Evolutionary conservation across 1,140 invertebrate genomes (phyloP).

Genomic region (Myzus persicae): DNA sequence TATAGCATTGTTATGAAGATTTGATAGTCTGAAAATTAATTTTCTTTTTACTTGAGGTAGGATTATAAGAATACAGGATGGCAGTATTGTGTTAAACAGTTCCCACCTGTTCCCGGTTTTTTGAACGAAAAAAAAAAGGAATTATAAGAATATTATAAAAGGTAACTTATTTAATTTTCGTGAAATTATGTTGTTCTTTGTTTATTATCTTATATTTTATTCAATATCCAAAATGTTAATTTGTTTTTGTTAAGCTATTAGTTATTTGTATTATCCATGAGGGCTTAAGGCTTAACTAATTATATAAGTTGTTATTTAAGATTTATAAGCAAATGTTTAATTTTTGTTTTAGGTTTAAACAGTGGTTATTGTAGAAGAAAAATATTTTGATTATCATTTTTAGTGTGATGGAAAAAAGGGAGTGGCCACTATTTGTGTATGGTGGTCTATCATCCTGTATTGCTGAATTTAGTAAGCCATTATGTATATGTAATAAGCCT

Average conservation of each 20-base stretch:
- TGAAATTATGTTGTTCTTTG: no score
- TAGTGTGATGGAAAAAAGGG: constrained; percentile 69
- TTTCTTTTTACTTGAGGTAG: no score
- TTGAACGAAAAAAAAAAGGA: no score
- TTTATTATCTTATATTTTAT: neutral
- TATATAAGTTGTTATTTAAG: neutral
- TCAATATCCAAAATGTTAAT: neutral
- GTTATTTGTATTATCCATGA: neutral
- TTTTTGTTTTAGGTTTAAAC: neutral
- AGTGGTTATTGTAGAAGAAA: neutral
- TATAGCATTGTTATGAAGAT: no score
- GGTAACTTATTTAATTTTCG: no score
- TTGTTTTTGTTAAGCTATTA: neutral
- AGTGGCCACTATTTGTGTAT: constrained; percentile 92
- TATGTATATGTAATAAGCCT: constrained; percentile 59
- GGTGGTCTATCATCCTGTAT: constrained; percentile 90
- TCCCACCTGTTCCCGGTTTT: no score
- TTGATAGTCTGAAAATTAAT: no score
- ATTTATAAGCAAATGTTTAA: neutral
- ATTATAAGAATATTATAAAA: no score
- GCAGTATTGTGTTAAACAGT: no score
- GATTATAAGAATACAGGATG: no score
- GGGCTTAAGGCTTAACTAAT: neutral
- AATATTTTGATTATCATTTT: neutral
- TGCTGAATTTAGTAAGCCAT: constrained; percentile 86